A percentile compares a stretch with the other conserved stretches of the same genome.
phyloP scores from a whole-genome alignment of 1,140 invertebrate species.

The Drosophila nannoptera region DNA sequence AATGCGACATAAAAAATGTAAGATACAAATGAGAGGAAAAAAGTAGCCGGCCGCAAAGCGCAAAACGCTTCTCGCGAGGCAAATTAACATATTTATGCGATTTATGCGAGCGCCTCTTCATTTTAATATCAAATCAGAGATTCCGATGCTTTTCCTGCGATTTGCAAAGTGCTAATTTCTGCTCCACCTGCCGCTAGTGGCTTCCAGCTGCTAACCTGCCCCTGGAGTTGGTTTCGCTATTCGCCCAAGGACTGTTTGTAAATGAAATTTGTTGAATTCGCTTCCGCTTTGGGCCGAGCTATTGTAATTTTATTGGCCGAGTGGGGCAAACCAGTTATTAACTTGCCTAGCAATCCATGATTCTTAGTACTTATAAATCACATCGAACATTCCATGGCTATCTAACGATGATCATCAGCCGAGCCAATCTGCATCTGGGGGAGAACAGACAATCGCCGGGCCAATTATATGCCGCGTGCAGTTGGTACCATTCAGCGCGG shows the following conservation, averaged over 20 bases:
- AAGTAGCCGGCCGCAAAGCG: constrained; percentile 34
- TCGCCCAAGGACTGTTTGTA: constrained; percentile 72
- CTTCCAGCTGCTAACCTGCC: constrained; percentile 9
- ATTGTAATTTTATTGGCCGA: constrained; percentile 54
- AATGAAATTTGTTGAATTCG: constrained; percentile 67
- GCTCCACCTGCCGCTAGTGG: constrained; percentile 47
- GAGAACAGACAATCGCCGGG: neutral
- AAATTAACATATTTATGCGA: constrained; percentile 75
- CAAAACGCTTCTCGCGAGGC: constrained; percentile 50
- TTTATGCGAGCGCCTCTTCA: constrained; percentile 72
- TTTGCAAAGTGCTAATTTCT: constrained; percentile 67
- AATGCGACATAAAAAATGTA: constrained; percentile 52
- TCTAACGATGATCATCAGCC: constrained; percentile 16
- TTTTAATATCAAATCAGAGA: constrained; percentile 51
- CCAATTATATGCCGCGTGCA: neutral
- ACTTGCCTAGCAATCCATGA: constrained; percentile 35
- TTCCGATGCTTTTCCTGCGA: constrained; percentile 36
- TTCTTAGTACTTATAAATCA: constrained; percentile 65
- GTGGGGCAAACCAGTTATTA: constrained; percentile 12
- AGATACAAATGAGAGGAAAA: neutral
- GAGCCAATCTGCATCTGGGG: constrained; percentile 1
- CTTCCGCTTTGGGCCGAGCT: constrained; percentile 58
- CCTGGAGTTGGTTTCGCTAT: constrained; percentile 10
- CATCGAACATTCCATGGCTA: constrained; percentile 47
- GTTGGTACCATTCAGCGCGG: neutral